Evolutionary conservation across 53 echinoderm and acorn worm species (phyloP), one percentile per base, ranked within the genome.

Genomic region (Hippasteria phrygiana): DNA sequence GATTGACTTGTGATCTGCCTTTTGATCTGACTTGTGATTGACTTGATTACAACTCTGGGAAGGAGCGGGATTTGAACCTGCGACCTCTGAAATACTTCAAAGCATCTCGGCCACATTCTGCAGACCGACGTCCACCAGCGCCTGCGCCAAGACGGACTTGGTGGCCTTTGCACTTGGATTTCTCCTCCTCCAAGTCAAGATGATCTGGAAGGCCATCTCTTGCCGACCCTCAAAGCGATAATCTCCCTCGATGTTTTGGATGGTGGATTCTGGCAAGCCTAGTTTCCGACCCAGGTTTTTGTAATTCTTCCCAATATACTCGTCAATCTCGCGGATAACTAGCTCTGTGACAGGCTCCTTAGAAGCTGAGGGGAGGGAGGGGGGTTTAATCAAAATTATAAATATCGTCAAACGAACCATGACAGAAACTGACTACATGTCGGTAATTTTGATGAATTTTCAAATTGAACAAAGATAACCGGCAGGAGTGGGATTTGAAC

Each of bases 201-300:
- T 43, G 41, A 72, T 33, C 43, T 72, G 73, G 43, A 72, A 72
- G 73, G 73, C 43, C 0, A 72, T 43, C 42, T 72, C 73, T 24
- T 72, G 38, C 71, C 17, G 73, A 2, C 43, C 43, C 0, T 42
- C 4, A 5, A 31, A 7, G 4, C 9, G 1, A 72, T 72, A 0
- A 42, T 72, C 73, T 1, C 1, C 42, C 41, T 3, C 20, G 43
- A 72, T 72, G 73, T 42, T 43, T 18, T 72, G 42, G 7, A 72
- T 72, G n/a, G 0, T 14, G 18, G 43, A 41, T 41, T 20, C 10
- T 6, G 0, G 5, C 42, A 72, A 24, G 18, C 43, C n/a, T 18
- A 72, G 43, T 24, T 72, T 13, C 12, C 26, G 18, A 17, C 73
- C 73, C 14, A 72, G 43, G 2, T 7, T 17, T 33, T 40, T 43